Evolutionary conservation across 2,113 vertebrate genomes (phyloP).

Genomic region (Mirza zaza): DNA sequence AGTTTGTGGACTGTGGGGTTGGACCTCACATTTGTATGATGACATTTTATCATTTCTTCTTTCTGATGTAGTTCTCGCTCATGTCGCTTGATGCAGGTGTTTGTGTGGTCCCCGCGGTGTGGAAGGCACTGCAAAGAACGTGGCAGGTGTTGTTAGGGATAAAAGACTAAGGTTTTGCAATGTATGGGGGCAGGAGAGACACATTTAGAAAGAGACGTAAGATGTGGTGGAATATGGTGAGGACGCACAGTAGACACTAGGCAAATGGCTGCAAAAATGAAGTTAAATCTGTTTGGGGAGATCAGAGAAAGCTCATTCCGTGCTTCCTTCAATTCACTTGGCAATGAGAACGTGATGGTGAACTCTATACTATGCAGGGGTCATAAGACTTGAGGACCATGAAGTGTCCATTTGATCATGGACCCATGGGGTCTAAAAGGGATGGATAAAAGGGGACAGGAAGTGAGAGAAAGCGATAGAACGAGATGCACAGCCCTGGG

Average conservation of each 20-base stretch:
- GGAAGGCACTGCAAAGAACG: rapidly evolving
- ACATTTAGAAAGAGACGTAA: background rate
- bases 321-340: background rate
- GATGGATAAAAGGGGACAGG: background rate
- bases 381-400: background rate
- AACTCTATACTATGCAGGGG: background rate
- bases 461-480: background rate
- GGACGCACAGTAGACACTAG: background rate
- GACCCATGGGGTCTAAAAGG: background rate
- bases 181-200: background rate
- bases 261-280: background rate
- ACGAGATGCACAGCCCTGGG: rapidly evolving
- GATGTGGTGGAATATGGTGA: background rate
- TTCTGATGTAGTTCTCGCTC: background rate
- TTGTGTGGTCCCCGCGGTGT: rapidly evolving
- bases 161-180: background rate
- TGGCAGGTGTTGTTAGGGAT: background rate
- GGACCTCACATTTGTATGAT: background rate
- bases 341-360: background rate
- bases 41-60: background rate
- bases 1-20: background rate
- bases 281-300: background rate
- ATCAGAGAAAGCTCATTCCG: background rate
- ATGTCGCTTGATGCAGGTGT: rapidly evolving
- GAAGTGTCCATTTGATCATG: background rate